Base-by-base conservation (phyloP, 2,113 vertebrate species). In the Pseudois nayaur region DNA sequence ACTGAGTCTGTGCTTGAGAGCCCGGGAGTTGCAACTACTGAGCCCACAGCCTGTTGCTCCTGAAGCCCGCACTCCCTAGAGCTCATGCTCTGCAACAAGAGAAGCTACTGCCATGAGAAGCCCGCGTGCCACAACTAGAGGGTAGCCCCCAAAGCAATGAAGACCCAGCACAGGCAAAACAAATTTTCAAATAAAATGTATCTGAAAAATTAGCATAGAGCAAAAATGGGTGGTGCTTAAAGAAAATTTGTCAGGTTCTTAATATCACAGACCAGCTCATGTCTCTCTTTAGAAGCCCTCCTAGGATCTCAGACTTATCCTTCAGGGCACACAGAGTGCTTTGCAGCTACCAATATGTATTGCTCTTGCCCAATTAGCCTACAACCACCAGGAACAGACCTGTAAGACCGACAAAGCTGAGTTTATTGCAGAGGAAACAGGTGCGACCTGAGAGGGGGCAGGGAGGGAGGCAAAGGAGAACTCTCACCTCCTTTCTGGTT, bases 61-160 rank as follows among this genome's bases (percentile, higher is more conserved):
- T 36, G n/a, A 71, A 71, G n/a, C n/a, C 19, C 5, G 0, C n/a
- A 23, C 9, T 36, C 67, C n/a, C n/a, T 71, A 71, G 5, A 71
- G 9, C n/a, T 19, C 19, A 0, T 23, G n/a, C n/a, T 40, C n/a
- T 71, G n/a, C 10, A 23, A 40, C 67, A 23, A 0, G 10, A 71
- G 67, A 23, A 71, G n/a, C n/a, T 36, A 3, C n/a, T 71, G n/a
- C n/a, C 11, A 11, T 23, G n/a, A 71, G 19, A 71, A 23, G n/a
- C 4, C 62, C 5, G 0, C 1, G 0, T 3, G 1, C 19, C 0
- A 11, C n/a, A 23, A 23, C n/a, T 12, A 40, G 19, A 23, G 0
- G 12, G n/a, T 6, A 12, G 67, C 67, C n/a, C 5, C n/a, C 67
- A 40, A 40, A 12, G n/a, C 67, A 40, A 2, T 12, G 67, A 40